Conservation (phyloP, 2,113 vertebrate genomes). For the Thunnus maccoyii region DNA sequence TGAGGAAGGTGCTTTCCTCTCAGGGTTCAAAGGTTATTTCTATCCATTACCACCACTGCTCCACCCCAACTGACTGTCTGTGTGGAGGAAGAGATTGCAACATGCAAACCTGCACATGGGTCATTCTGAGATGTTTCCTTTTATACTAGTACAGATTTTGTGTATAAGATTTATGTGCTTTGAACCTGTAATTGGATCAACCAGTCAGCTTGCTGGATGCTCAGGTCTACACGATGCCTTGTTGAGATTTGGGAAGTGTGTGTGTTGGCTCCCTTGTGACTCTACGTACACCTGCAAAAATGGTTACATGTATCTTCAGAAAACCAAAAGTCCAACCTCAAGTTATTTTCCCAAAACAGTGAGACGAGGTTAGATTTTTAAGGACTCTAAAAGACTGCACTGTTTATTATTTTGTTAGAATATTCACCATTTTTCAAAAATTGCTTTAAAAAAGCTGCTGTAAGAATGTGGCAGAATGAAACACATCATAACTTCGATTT, state of each 20-base stretch:
- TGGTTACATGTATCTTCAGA: slow-evolving; percentile 27
- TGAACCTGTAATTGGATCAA: not conserved
- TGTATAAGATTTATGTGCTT: not conserved
- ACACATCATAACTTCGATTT: not conserved
- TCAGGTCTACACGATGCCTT: not conserved
- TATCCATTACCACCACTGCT: slow-evolving; percentile 69
- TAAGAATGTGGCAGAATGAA: not conserved
- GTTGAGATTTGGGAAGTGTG: slow-evolving; percentile 4
- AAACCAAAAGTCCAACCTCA: not conserved
- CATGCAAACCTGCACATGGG: too few relatives aligned
- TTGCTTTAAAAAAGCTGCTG: not conserved
- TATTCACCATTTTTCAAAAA: too few relatives aligned
- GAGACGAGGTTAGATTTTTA: not conserved
- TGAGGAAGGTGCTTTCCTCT: slow-evolving; percentile 70
- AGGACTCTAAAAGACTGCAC: not conserved
- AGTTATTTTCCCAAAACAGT: not conserved
- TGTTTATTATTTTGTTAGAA: too few relatives aligned
- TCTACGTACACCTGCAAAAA: slow-evolving; percentile 1
- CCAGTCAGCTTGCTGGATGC: slow-evolving; percentile 11
- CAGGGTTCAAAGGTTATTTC: slow-evolving; percentile 74
- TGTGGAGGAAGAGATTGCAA: slow-evolving; percentile 20
- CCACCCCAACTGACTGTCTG: slow-evolving; percentile 39
- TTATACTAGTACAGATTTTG: not conserved
- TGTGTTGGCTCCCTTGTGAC: not conserved
- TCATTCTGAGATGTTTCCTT: not conserved